These are phyloP conservation scores for Heterohyrax brucei DNA, from an alignment of 2,797 vertebrate species.

Conservation along the genomic window DNA sequence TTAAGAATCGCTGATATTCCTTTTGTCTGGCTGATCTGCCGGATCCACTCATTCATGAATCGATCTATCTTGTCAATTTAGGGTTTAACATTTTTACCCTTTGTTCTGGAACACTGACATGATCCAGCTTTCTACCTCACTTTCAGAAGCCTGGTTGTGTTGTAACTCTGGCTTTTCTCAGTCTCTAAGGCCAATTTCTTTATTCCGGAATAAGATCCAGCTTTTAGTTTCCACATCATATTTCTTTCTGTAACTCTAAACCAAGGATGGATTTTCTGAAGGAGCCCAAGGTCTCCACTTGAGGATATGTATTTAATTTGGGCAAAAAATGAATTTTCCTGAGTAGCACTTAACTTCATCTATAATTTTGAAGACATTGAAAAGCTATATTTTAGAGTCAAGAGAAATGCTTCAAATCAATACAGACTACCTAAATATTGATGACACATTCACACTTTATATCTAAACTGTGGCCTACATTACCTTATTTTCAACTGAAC, in stretches of 20 bases:
- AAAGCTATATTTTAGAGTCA: slow-evolving; percentile 60
- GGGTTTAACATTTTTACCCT: background rate
- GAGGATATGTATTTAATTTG: slow-evolving; percentile 58
- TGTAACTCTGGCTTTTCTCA: background rate
- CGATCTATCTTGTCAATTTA: background rate
- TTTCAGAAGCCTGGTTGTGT: background rate
- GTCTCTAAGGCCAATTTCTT: background rate
- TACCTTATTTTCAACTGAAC: slow-evolving; percentile 56
- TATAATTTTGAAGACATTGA: slow-evolving; percentile 61
- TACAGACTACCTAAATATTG: background rate
- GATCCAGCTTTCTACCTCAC: background rate
- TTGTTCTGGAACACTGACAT: slow-evolving; percentile 15
- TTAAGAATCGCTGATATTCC: slow-evolving; percentile 9
- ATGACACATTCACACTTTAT: background rate
- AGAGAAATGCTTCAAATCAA: slow-evolving; percentile 50
- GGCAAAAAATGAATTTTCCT: slow-evolving; percentile 59
- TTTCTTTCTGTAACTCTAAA: slow-evolving; percentile 55
- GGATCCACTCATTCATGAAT: background rate
- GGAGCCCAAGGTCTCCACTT: background rate
- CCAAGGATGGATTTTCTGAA: slow-evolving; percentile 42
- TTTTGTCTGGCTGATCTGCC: background rate
- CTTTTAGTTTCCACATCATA: slow-evolving; percentile 24
- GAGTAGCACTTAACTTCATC: slow-evolving; percentile 39
- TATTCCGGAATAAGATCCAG: slow-evolving; percentile 24
- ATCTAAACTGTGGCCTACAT: slow-evolving; percentile 13